Evolutionary conservation across 1,140 invertebrate species (phyloP).

Genomic region (Patella vulgata): DNA sequence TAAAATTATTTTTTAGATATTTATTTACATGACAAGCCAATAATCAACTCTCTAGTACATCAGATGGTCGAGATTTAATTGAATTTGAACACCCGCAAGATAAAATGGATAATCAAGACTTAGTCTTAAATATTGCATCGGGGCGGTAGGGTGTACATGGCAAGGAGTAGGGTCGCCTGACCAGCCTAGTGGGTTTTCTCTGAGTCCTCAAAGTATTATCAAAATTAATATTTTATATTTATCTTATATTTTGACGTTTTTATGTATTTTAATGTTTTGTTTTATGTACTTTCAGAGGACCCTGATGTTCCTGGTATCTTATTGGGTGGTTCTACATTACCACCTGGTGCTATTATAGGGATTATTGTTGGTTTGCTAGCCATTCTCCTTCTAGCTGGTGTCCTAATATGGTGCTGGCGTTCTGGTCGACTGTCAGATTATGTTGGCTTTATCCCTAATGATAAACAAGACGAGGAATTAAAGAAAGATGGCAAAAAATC

Average conservation of each 20-base stretch:
- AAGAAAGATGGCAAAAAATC: not conserved
- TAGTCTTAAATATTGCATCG: too few species aligned
- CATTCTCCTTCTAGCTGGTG: conserved; percentile 20
- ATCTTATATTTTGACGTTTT: too few species aligned
- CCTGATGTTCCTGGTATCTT: conserved; percentile 9
- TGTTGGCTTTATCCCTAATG: not conserved
- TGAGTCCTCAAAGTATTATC: too few species aligned
- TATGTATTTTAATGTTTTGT: not conserved
- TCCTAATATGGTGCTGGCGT: conserved; percentile 29
- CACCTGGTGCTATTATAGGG: conserved; percentile 34
- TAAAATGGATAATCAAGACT: too few species aligned
- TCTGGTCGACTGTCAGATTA: conserved; percentile 11
- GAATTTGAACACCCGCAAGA: too few species aligned
- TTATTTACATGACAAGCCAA: too few species aligned
- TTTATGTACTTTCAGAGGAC: conserved; percentile 20
- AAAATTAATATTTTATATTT: too few species aligned
- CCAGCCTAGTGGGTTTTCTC: too few species aligned
- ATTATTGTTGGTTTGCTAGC: conserved; percentile 27
- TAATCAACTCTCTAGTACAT: too few species aligned
- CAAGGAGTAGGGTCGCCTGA: too few species aligned
- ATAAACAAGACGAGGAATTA: not conserved
- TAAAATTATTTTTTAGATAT: too few species aligned
- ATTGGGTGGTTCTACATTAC: conserved; percentile 9
- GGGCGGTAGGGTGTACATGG: not conserved
- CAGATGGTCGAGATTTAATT: too few species aligned